Percentiles rank a stretch among this genome's conserved stretches.
These are phyloP conservation scores for Stichopus horrens DNA, from an alignment of 53 echinoderm and acorn worm species.

Conservation along the genomic window DNA sequence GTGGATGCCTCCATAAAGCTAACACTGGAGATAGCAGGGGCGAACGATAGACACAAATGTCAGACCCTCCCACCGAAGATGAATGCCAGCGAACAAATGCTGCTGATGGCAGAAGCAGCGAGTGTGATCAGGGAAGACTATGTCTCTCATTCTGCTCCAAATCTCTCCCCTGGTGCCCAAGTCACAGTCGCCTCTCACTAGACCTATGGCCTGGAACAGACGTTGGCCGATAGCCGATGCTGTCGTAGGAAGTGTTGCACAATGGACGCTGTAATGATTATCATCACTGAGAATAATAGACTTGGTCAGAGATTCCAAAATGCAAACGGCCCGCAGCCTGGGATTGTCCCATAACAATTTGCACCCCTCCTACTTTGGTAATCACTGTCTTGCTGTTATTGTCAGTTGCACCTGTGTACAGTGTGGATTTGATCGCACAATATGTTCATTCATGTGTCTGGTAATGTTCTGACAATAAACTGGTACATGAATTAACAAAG, in stretches of 20 bases:
- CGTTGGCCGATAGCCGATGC: no score
- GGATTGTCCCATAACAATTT: no score
- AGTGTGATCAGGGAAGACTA: constrained; percentile 74
- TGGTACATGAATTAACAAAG: no score
- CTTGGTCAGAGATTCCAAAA: no score
- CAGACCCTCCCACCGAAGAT: constrained; percentile 96
- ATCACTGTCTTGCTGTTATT: no score
- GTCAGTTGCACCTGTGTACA: no score
- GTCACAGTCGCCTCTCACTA: constrained; percentile 42
- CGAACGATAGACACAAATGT: constrained; percentile 82
- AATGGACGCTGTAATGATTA: background rate
- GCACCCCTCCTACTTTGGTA: no score
- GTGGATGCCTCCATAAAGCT: constrained; percentile 56
- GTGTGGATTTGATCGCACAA: no score
- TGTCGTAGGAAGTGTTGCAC: background rate
- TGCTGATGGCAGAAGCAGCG: constrained; percentile 67
- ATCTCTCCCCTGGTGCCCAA: constrained; percentile 88
- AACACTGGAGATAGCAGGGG: constrained; percentile 56
- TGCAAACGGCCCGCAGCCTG: no score
- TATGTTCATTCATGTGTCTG: no score
- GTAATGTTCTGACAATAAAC: no score
- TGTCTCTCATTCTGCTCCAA: constrained; percentile 94
- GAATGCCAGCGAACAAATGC: constrained; percentile 95
- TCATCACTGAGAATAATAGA: background rate
- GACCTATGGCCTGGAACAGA: no score